phyloP scores from a whole-genome alignment of 1,140 invertebrate genomes.

The Heliconius congener region DNA sequence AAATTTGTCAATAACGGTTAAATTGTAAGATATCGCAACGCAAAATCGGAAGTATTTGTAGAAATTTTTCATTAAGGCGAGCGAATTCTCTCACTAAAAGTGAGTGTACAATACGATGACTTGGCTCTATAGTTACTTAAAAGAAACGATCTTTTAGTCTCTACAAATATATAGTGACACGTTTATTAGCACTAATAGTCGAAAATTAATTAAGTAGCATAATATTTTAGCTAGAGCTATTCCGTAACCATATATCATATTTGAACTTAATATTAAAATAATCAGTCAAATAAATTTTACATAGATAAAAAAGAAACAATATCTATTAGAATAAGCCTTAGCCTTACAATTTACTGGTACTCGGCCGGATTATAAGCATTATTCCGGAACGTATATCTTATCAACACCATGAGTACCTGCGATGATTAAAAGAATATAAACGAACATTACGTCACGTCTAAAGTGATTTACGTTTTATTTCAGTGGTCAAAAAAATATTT shows the following conservation, averaged over 20 bases:
- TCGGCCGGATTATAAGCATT: slow-evolving; percentile 3
- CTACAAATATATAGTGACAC: too few species aligned
- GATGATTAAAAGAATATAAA: slow-evolving; percentile 18
- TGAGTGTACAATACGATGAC: too few species aligned
- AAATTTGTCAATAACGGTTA: background rate
- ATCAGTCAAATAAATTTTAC: background rate
- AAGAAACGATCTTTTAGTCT: too few species aligned
- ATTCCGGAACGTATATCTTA: slow-evolving; percentile 22
- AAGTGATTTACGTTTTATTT: background rate
- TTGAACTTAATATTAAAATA: background rate
- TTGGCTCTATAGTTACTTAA: too few species aligned
- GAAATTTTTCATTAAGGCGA: too few species aligned
- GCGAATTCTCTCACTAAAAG: too few species aligned
- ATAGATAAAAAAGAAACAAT: background rate
- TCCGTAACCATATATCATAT: too few species aligned
- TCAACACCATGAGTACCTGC: slow-evolving; percentile 8
- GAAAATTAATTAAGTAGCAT: too few species aligned
- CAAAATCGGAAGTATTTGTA: too few species aligned
- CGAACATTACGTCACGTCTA: background rate
- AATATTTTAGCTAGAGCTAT: too few species aligned
- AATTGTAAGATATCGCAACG: background rate
- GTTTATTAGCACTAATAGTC: too few species aligned
- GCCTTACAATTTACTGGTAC: background rate
- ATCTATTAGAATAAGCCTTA: background rate
- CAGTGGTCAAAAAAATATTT: background rate